Evolutionary conservation across 2,888 invertebrate species (phyloP), one percentile per base, ranked within the genome.

Genomic region (Leucophenga maculata): DNA sequence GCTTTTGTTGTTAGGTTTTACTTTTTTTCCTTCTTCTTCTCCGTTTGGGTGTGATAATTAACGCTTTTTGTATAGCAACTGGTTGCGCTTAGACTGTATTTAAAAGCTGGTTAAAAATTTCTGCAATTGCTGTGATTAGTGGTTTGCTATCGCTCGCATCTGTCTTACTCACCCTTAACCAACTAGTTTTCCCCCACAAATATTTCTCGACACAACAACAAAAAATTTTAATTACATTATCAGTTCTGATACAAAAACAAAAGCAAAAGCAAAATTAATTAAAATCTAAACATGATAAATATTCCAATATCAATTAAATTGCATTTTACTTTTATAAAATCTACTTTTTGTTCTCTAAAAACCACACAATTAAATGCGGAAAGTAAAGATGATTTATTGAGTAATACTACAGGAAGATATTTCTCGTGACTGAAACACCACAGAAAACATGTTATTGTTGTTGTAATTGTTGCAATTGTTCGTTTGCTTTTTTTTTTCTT

Each of bases 351-450:
- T n/a, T 26, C 18, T 26, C n/a, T 18, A 57, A 22, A 31, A 22
- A n/a, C n/a, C n/a, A 22, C 22, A 26, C 57, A 31, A 57, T 22
- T 26, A 39, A 39, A 64, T 46, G 62, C 62, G 62, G 62, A 64
- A 64, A 64, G 62, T 69, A 80, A 79, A 77, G 79, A 82, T 80
- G 82, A 80, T 80, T 80, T 80, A 80, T 80, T 73, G 78, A 79
- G 77, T 76, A 80, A 80, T 80, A 82, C 77, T 78, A 77, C 82
- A 80, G 80, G 82, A 80, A 80, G 80, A 80, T 82, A 80, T 80
- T 78, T 79, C 59, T 69, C 80, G 80, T 82, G 79, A 80, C 82
- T 80, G 65, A 6, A 50, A 50, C 50, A 18, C 16, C n/a, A 50
- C 26, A 55, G 39, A 64, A 64, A 64, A 66, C 52, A 39, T 60